A percentile compares a stretch with the other conserved stretches of the same genome.
phyloP scores from a whole-genome alignment of 2,797 vertebrate genomes.

The Sebastes taczanowskii region DNA sequence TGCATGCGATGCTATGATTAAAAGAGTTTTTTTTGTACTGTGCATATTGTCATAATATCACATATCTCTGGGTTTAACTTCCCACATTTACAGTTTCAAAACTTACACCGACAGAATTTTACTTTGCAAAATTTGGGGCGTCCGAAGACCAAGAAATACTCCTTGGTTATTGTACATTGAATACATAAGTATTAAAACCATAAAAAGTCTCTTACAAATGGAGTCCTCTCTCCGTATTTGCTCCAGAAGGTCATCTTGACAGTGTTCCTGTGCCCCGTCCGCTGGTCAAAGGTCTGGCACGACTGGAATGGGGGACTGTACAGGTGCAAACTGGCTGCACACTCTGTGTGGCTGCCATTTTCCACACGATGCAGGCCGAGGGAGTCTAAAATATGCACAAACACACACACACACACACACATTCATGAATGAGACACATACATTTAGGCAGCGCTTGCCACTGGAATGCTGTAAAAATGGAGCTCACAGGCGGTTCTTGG shows the following conservation, averaged over 20 bases:
- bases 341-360: constrained; percentile 95
- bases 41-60: not conserved
- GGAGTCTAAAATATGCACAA: constrained; percentile 82
- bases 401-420: not conserved
- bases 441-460: not conserved
- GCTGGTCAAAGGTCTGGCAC: constrained; percentile 95
- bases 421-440: not conserved
- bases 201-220: constrained; percentile 83
- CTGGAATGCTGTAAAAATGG: constrained; percentile 43
- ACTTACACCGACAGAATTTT: not conserved
- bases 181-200: not conserved
- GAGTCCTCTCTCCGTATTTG: constrained; percentile 89
- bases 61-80: not conserved
- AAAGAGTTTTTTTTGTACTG: not conserved
- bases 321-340: constrained; percentile 92
- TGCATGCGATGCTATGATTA: not conserved
- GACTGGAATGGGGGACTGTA: constrained; percentile 93
- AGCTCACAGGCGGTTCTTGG: not conserved
- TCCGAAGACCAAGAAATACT: not conserved
- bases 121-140: not conserved
- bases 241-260: constrained; percentile 98
- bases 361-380: constrained; percentile 97
- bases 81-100: not conserved
- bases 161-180: not conserved
- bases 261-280: constrained; percentile 92